Evolutionary conservation across 1,140 invertebrate species (phyloP).

Genomic region (Heliconius hewitsoni): DNA sequence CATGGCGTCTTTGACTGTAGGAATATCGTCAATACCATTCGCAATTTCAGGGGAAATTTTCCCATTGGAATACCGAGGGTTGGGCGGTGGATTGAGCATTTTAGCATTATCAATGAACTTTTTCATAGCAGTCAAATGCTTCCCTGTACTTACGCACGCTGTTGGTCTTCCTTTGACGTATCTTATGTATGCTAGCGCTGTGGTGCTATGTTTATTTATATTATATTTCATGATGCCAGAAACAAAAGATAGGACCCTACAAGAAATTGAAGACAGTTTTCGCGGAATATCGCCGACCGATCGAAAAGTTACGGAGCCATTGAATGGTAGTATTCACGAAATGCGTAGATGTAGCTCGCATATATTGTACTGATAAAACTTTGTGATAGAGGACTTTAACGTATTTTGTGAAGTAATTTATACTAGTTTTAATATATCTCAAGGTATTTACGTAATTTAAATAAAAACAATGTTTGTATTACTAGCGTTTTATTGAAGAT

Average conservation of each 20-base stretch:
- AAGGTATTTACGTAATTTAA: constrained; percentile 30
- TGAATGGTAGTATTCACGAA: constrained; percentile 50
- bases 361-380: constrained; percentile 58
- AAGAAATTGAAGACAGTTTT: constrained; percentile 70
- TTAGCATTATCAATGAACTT: constrained; percentile 65
- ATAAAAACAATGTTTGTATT: constrained; percentile 38
- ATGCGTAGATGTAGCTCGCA: constrained; percentile 62
- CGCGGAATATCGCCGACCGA: constrained; percentile 52
- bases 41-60: constrained; percentile 74
- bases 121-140: constrained; percentile 69
- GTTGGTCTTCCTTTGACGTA: constrained; percentile 66
- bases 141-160: constrained; percentile 56
- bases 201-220: constrained; percentile 52
- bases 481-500: constrained; percentile 35
- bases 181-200: constrained; percentile 59
- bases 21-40: constrained; percentile 71
- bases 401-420: background rate
- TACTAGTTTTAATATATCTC: constrained; percentile 28
- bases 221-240: constrained; percentile 69
- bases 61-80: constrained; percentile 67
- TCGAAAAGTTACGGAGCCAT: constrained; percentile 48
- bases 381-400: constrained; percentile 17
- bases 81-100: constrained; percentile 69
- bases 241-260: constrained; percentile 70
- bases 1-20: constrained; percentile 71